Evolutionary conservation across 2,888 invertebrate species (phyloP).

Genomic region (Pristionchus entomophagus): DNA sequence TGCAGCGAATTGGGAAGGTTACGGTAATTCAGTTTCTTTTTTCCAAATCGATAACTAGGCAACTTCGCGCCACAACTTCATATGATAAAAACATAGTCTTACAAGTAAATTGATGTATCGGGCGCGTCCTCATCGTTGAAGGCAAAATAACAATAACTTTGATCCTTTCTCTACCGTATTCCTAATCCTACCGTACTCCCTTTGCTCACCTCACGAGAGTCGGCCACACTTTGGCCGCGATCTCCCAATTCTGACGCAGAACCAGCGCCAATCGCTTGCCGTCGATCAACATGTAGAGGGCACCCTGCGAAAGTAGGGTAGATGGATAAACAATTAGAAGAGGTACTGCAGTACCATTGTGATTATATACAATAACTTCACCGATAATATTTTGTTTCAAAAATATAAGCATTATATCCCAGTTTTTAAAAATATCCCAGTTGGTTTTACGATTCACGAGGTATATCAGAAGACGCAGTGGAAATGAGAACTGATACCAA

Average conservation of each 20-base stretch:
- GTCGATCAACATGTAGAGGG: constrained; percentile 85
- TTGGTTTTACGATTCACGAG: not conserved
- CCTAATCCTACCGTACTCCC: not conserved
- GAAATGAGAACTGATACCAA: not conserved
- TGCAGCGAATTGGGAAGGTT: not conserved
- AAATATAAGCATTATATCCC: too few relatives aligned
- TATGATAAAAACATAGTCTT: not conserved
- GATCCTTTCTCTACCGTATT: not conserved
- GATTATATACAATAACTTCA: too few relatives aligned
- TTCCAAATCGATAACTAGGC: not conserved
- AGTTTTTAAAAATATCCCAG: too few relatives aligned
- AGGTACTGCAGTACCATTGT: too few relatives aligned
- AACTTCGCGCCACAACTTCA: constrained; percentile 60
- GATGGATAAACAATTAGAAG: not conserved
- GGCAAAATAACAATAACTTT: not conserved
- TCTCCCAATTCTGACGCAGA: constrained; percentile 86
- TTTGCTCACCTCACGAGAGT: constrained; percentile 80
- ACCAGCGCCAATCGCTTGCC: constrained; percentile 82
- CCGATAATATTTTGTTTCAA: too few relatives aligned
- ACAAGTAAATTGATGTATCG: too few relatives aligned
- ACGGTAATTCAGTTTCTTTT: too few relatives aligned
- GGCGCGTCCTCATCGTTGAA: too few relatives aligned
- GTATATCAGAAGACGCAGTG: not conserved
- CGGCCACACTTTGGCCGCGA: constrained; percentile 85
- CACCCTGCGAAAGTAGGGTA: constrained; percentile 81